These are phyloP conservation scores for Metaphire vulgaris DNA, from an alignment of 1,140 invertebrate genomes.

Conservation along the genomic window DNA sequence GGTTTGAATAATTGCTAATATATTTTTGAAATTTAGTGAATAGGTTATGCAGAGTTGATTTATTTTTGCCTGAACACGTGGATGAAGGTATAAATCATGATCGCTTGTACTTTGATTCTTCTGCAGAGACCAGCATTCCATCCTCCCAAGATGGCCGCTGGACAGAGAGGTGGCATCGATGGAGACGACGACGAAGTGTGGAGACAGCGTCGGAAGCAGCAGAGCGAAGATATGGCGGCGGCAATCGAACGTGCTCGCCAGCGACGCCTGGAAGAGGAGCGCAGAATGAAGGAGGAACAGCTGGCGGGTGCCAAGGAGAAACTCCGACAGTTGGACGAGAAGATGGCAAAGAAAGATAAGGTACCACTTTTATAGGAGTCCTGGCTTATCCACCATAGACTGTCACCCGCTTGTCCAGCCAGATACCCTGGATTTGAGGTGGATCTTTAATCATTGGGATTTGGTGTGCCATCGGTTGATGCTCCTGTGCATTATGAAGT, in stretches of 20 bases:
- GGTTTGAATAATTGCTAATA: too few relatives aligned
- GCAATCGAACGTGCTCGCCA: slow-evolving; percentile 68
- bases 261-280: slow-evolving; percentile 73
- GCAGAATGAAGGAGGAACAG: slow-evolving; percentile 60
- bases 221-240: slow-evolving; percentile 64
- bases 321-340: slow-evolving; percentile 60
- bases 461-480: too few relatives aligned
- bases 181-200: slow-evolving; percentile 67
- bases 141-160: slow-evolving; percentile 19
- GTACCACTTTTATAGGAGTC: background rate
- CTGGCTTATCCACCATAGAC: too few relatives aligned
- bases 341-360: slow-evolving; percentile 39
- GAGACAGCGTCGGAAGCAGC: slow-evolving; percentile 61
- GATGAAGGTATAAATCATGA: too few relatives aligned
- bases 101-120: too few relatives aligned
- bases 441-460: too few relatives aligned
- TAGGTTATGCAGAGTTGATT: too few relatives aligned
- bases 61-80: too few relatives aligned
- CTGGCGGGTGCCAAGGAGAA: slow-evolving; percentile 58
- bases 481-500: too few relatives aligned
- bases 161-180: slow-evolving; percentile 33
- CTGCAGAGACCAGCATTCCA: slow-evolving; percentile 29
- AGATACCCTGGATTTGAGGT: too few relatives aligned
- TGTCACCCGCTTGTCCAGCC: too few relatives aligned
- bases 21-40: too few relatives aligned